Conservation (phyloP, 2,113 vertebrate genomes). For the Oceanodroma tethys region DNA sequence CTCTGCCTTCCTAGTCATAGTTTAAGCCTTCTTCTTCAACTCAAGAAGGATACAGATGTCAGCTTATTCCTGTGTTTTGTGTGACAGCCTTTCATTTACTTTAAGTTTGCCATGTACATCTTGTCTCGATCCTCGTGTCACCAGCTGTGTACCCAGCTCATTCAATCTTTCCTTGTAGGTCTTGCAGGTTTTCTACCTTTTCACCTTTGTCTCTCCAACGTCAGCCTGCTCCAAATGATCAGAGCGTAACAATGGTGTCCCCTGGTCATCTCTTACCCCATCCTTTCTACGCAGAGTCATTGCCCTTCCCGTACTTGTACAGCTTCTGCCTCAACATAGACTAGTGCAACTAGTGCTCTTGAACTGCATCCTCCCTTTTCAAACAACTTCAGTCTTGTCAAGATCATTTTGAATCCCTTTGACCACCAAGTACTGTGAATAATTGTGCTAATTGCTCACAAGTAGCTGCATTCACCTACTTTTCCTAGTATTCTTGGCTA, state of each 20-base stretch:
- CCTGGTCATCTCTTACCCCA: neutral
- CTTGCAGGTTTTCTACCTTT: neutral
- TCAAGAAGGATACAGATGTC: neutral
- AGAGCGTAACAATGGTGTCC: neutral
- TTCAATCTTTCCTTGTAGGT: neutral
- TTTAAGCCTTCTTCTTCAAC: neutral
- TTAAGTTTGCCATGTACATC: neutral
- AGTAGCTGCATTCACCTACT: neutral
- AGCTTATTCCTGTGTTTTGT: accelerated
- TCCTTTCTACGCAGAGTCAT: neutral
- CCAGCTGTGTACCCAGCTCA: neutral
- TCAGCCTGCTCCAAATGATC: neutral
- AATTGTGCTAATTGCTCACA: neutral
- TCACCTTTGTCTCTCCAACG: neutral
- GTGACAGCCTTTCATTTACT: neutral
- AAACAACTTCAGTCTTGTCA: neutral
- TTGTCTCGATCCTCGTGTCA: accelerated
- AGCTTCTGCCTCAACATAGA: neutral
- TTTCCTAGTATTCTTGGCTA: neutral
- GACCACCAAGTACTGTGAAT: neutral
- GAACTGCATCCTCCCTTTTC: neutral
- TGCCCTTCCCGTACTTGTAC: neutral
- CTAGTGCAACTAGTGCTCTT: neutral
- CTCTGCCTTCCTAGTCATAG: neutral
- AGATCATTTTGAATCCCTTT: neutral